These are phyloP conservation scores for Cordilura impudica DNA, from an alignment of 2,888 invertebrate species.

Conservation along the genomic window DNA sequence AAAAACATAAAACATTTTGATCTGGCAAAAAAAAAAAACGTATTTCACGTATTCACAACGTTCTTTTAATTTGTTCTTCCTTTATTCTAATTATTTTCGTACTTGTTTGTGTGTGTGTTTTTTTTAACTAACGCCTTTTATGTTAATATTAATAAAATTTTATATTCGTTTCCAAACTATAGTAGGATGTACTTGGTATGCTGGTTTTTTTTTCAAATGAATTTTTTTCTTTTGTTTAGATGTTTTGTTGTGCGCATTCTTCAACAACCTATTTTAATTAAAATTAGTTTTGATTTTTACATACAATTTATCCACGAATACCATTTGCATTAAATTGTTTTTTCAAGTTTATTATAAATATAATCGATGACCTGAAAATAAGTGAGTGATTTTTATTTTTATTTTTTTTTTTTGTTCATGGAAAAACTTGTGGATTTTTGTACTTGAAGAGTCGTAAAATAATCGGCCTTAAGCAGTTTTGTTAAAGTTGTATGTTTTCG, in stretches of 20 bases:
- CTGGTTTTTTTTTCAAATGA: conserved; percentile 37
- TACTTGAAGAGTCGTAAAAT: no score
- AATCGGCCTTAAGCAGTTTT: no score
- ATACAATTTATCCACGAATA: conserved; percentile 27
- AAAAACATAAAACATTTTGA: conserved; percentile 67
- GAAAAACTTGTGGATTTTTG: no score
- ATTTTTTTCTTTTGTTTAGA: conserved; percentile 12
- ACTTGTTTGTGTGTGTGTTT: not conserved
- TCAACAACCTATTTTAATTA: not conserved
- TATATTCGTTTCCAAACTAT: conserved; percentile 5
- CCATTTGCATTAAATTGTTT: conserved; percentile 49
- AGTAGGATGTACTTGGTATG: conserved; percentile 28
- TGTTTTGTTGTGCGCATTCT: conserved; percentile 13
- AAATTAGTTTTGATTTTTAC: conserved; percentile 12
- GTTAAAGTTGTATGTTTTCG: no score
- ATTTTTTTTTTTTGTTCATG: not conserved
- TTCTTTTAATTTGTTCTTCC: not conserved
- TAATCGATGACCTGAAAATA: not conserved
- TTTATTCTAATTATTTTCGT: not conserved
- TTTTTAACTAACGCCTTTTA: conserved; percentile 4
- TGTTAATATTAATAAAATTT: conserved; percentile 28
- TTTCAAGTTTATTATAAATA: not conserved
- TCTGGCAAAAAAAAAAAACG: conserved; percentile 12
- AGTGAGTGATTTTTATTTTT: not conserved
- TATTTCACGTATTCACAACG: conserved; percentile 8